phyloP scores from a whole-genome alignment of 1,140 invertebrate genomes.

The Rhopalosiphum padi region DNA sequence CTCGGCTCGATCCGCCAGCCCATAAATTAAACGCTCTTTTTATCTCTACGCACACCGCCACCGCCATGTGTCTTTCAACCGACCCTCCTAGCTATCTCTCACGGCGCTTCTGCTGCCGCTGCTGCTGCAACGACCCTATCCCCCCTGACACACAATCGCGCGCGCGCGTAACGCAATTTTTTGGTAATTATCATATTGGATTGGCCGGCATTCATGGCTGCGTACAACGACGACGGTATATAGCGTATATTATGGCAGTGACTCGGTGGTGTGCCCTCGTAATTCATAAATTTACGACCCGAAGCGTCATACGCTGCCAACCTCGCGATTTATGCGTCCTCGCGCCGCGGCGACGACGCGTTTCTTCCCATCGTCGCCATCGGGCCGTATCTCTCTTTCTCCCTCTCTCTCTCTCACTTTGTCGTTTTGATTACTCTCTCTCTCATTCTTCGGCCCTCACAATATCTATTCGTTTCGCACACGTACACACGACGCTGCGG shows the following conservation, averaged over 20 bases:
- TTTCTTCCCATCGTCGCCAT: slow-evolving; percentile 54
- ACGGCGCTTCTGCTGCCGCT: neutral
- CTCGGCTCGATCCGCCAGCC: slow-evolving; percentile 20
- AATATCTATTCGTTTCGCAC: neutral
- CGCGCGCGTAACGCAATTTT: slow-evolving; percentile 35
- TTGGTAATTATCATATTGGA: slow-evolving; percentile 58
- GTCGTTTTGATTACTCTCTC: neutral
- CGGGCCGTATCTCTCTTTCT: neutral
- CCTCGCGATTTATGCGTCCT: slow-evolving; percentile 45
- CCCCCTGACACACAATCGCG: neutral
- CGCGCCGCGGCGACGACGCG: slow-evolving; percentile 28
- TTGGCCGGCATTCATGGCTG: slow-evolving; percentile 53
- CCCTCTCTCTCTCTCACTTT: no score
- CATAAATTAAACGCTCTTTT: slow-evolving; percentile 54
- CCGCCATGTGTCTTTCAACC: neutral
- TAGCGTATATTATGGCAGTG: neutral
- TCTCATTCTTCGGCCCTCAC: neutral
- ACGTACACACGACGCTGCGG: neutral
- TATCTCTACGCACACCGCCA: neutral
- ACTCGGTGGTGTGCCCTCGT: slow-evolving; percentile 41
- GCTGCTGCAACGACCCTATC: slow-evolving; percentile 3
- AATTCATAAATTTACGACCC: slow-evolving; percentile 58
- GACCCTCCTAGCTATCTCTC: slow-evolving; percentile 26
- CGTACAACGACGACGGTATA: neutral
- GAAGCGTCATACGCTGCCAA: slow-evolving; percentile 50